phyloP scores from a whole-genome alignment of 2,888 invertebrate species.

The Gerris lacustris region DNA sequence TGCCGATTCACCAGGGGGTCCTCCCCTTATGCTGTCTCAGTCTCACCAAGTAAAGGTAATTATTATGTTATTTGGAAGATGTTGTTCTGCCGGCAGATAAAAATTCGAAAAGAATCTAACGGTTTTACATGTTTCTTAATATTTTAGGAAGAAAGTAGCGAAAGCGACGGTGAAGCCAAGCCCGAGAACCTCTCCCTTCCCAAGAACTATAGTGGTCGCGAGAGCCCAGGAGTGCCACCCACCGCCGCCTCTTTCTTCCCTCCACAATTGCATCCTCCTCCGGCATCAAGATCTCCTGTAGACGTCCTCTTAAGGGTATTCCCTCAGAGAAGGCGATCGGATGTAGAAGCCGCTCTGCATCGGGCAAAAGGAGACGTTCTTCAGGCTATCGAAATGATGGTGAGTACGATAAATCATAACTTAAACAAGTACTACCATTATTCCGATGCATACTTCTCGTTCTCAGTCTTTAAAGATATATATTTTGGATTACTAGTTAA shows the following conservation, averaged over 20 bases:
- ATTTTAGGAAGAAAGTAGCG: conserved; percentile 31
- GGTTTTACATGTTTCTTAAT: too few relatives aligned
- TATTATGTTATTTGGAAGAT: background rate
- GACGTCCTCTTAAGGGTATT: conserved; percentile 82
- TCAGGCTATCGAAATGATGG: conserved; percentile 83
- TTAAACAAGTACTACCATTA: conserved; percentile 6
- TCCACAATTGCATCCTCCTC: conserved; percentile 27
- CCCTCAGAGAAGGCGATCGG: conserved; percentile 70
- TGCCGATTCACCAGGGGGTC: background rate
- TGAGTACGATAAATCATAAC: conserved; percentile 39
- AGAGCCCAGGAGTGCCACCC: conserved; percentile 18
- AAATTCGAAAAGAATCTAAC: too few relatives aligned
- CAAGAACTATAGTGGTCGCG: conserved; percentile 37
- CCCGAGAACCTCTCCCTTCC: conserved; percentile 75
- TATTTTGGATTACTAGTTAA: too few relatives aligned
- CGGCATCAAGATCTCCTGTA: conserved; percentile 54
- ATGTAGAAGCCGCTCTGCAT: conserved; percentile 73
- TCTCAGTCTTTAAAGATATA: too few relatives aligned
- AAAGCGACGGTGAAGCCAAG: conserved; percentile 29
- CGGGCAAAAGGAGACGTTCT: conserved; percentile 80
- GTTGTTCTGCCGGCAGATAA: too few relatives aligned
- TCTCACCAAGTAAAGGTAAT: background rate
- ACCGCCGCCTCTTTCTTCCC: conserved; percentile 16
- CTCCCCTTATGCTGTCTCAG: background rate
- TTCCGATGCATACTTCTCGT: background rate